Evolutionary conservation across 2,113 vertebrate species (phyloP), one percentile per base, ranked within the genome.

Genomic region (Tapirus terrestris): DNA sequence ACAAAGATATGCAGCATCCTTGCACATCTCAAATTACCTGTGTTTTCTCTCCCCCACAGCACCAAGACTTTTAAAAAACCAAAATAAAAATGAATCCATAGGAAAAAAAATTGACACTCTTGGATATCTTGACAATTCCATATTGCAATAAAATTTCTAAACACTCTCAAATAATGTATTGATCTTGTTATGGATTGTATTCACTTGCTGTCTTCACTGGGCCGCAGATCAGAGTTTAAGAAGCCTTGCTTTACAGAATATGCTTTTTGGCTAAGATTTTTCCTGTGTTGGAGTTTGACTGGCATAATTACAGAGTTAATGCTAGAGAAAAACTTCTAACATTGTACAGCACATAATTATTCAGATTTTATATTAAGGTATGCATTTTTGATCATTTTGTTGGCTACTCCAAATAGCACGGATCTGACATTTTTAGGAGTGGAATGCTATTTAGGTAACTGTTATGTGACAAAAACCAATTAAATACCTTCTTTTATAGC

Each of bases 401-500:
- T 94, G 67, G 12, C 21, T 86, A 48, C 60, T 56, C 27, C 43
- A 72, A 70, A 60, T 27, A 67, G 20, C 56, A 65, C 20, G 3
- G 4, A 16, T 73, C 70, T 79, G 36, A 75, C 9, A 36, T 61
- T 79, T 73, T 75, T 89, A 77, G 11, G n/a, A 75, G 21, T 39
- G 51, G 5, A 70, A 21, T 68, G 65, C 25, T 56, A 77, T 96
- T 90, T 97, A 83, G 45, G 29, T 51, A 94, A 67, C 39, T 73
- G 8, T 61, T 75, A 89, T 27, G 3, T 73, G 33, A 67, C 60
- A 68, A 70, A 82, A 81, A 92, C 43, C 25, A 87, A 58, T 87
- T 65, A 85, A 70, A 73, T 58, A 17, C 8, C 8, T 33, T 92
- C 53, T 84, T 94, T 96, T 76, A 29, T 58, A 75, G 70, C 43